These are phyloP conservation scores for Agapornis canus DNA, from an alignment of 2,797 vertebrate species.

Conservation along the genomic window DNA sequence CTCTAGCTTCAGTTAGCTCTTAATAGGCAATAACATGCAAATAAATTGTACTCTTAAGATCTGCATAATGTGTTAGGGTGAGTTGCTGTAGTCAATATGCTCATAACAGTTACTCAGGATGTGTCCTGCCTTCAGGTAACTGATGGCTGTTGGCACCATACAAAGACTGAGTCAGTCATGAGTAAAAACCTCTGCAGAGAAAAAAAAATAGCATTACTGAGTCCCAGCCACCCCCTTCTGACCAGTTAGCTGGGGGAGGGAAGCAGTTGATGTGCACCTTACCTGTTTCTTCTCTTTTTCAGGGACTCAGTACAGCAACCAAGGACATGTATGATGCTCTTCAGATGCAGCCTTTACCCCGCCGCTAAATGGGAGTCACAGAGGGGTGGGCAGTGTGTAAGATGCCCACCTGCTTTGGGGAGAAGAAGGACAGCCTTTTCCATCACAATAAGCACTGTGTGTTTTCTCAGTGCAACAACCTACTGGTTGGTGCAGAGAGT, in stretches of 20 bases:
- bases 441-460: neutral
- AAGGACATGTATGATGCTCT: slow-evolving; percentile 90
- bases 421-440: neutral
- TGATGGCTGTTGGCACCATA: neutral
- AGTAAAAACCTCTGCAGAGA: neutral
- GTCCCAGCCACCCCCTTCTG: neutral
- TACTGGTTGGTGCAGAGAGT: neutral
- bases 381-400: neutral
- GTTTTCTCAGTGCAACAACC: neutral
- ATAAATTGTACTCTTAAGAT: neutral
- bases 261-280: neutral
- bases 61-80: neutral
- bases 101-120: neutral
- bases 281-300: neutral
- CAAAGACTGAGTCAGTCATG: neutral
- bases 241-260: neutral
- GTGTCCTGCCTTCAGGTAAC: neutral
- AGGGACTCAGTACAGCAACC: slow-evolving; percentile 85
- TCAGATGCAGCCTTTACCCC: slow-evolving; percentile 83
- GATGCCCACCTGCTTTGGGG: neutral
- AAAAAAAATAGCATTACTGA: neutral
- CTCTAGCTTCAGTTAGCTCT: neutral
- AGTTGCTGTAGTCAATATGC: neutral
- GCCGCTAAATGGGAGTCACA: slow-evolving; percentile 67
- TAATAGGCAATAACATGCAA: neutral